Conservation (phyloP, 2,888 invertebrate species). For the Rotaria socialis region DNA sequence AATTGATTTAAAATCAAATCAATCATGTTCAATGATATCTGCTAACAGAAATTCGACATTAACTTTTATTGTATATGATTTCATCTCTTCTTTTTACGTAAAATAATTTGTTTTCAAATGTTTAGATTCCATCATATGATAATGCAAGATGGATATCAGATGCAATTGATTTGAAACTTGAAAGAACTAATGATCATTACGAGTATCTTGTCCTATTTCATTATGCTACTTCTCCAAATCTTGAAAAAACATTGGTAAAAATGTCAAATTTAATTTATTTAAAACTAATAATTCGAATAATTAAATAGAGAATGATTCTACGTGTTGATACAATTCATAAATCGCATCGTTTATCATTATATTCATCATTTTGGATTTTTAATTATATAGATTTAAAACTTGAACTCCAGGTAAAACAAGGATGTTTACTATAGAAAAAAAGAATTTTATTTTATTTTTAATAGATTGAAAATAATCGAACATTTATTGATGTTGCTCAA, state of each 20-base stretch:
- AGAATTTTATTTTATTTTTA: not conserved
- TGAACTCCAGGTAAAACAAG: not conserved
- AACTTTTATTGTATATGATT: not conserved
- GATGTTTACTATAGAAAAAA: not conserved
- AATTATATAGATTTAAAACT: constrained; percentile 37
- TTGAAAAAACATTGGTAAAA: not conserved
- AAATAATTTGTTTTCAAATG: not conserved
- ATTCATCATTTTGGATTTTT: constrained; percentile 43
- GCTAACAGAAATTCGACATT: not conserved
- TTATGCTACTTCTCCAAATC: not conserved
- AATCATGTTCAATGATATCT: not conserved
- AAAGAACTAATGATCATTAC: not conserved
- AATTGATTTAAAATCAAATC: constrained; percentile 22
- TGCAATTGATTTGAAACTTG: not conserved
- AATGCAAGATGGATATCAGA: not conserved
- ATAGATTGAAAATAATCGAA: not conserved
- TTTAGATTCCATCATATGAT: not conserved
- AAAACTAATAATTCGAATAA: too few species aligned
- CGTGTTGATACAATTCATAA: constrained; percentile 28
- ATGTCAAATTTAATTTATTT: too few species aligned
- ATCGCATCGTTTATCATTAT: constrained; percentile 27
- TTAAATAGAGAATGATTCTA: not conserved
- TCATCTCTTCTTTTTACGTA: not conserved
- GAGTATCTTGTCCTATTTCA: not conserved
- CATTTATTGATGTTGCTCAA: not conserved